Evolutionary conservation across 2,888 invertebrate species (phyloP).

Genomic region (Ptilodon capucinus): DNA sequence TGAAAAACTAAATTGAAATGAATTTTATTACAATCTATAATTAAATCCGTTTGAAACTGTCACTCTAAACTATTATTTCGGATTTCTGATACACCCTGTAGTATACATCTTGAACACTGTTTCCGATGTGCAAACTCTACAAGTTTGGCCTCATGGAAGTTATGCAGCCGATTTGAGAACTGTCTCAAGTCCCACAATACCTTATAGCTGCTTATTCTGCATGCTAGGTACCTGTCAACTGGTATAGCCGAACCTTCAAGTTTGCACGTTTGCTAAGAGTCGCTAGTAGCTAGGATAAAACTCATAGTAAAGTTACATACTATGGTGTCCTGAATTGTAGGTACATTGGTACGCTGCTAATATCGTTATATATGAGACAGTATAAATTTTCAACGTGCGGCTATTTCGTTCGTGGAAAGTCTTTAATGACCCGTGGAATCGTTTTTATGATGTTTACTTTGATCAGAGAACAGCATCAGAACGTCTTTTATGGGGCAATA

Average conservation of each 20-base stretch:
- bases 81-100: too few relatives aligned
- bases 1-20: too few relatives aligned
- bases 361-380: conserved; percentile 33
- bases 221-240: conserved; percentile 10
- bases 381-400: conserved; percentile 57
- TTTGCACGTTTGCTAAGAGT: too few relatives aligned
- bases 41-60: too few relatives aligned
- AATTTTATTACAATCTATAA: too few relatives aligned
- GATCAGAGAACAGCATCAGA: conserved; percentile 66
- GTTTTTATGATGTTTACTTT: conserved; percentile 75
- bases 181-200: conserved; percentile 47
- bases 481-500: conserved; percentile 67
- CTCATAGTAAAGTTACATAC: too few relatives aligned
- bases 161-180: conserved; percentile 62
- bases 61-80: too few relatives aligned
- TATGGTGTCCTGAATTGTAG: conserved; percentile 3
- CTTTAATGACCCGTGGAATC: conserved; percentile 71
- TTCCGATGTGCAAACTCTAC: conserved; percentile 40
- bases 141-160: conserved; percentile 43
- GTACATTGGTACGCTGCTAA: conserved; percentile 12
- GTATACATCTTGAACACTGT: conserved; percentile 15
- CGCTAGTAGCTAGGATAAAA: too few relatives aligned
- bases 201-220: too few relatives aligned
- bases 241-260: too few relatives aligned
- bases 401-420: conserved; percentile 63